Conservation (phyloP, 2,888 invertebrate species). For the Microplitis deprimator region DNA sequence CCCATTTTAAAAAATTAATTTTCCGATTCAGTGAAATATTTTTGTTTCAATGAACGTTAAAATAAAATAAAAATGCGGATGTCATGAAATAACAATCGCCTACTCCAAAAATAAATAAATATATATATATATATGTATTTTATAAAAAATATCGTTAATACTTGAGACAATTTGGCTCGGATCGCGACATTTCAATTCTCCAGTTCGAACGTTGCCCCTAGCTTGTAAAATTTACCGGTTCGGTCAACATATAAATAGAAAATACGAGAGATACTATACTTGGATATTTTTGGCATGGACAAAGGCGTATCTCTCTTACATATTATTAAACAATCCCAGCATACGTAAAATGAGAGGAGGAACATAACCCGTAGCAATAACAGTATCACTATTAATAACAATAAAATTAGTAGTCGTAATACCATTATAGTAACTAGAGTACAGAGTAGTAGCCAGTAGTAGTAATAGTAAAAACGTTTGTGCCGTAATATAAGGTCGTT, state of each 20-base stretch:
- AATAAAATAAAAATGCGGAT: not conserved
- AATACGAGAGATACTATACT: not conserved
- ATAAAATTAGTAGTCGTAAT: not conserved
- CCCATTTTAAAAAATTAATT: too few relatives aligned
- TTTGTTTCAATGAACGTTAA: not conserved
- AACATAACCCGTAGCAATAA: not conserved
- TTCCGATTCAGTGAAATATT: too few relatives aligned
- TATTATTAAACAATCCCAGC: not conserved
- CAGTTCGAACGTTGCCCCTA: not conserved
- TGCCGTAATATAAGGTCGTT: not conserved
- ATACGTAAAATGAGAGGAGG: too few relatives aligned
- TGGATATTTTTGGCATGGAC: conserved; percentile 1
- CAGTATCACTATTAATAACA: not conserved
- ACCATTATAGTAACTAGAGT: not conserved
- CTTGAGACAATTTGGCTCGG: not conserved
- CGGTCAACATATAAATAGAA: not conserved
- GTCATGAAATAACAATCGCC: not conserved
- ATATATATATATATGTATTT: not conserved
- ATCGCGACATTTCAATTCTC: not conserved
- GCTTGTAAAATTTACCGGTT: not conserved
- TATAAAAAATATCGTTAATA: not conserved
- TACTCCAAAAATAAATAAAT: not conserved
- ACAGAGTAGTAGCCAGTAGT: not conserved
- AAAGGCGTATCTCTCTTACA: not conserved
- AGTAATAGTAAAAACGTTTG: not conserved